Conservation (phyloP, 2,113 vertebrate genomes). For the Scortum barcoo region DNA sequence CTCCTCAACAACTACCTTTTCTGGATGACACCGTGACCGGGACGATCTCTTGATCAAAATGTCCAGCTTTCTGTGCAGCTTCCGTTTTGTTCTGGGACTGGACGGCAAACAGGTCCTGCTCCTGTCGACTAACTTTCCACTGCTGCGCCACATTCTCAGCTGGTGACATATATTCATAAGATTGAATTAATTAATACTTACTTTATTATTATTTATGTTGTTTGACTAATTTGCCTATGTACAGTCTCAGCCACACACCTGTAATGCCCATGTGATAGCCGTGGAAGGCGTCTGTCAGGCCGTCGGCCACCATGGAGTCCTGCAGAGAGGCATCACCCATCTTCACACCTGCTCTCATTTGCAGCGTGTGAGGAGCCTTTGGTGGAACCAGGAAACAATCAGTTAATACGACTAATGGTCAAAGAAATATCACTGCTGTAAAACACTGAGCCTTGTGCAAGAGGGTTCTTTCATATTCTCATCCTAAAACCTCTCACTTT, state of each 20-base stretch:
- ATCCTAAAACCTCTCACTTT: too few relatives aligned
- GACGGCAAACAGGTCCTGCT: constrained; percentile 91
- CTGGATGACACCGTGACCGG: constrained; percentile 90
- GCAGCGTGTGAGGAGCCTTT: constrained; percentile 92
- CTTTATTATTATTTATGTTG: too few relatives aligned
- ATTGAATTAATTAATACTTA: too few relatives aligned
- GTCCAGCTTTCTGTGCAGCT: constrained; percentile 91
- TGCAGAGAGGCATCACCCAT: constrained; percentile 89
- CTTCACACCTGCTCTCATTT: constrained; percentile 91
- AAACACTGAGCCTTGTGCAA: not conserved
- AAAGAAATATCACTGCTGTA: not conserved
- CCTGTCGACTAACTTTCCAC: constrained; percentile 90
- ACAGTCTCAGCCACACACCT: constrained; percentile 10
- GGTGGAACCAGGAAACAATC: constrained; percentile 1
- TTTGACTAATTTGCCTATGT: rapidly evolving
- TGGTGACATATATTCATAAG: constrained; percentile 52
- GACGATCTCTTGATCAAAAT: constrained; percentile 94
- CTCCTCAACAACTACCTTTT: constrained; percentile 84
- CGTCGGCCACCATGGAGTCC: constrained; percentile 91
- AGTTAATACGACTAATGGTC: not conserved
- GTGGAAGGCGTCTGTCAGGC: constrained; percentile 94
- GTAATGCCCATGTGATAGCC: constrained; percentile 96
- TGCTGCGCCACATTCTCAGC: constrained; percentile 97
- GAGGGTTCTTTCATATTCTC: too few relatives aligned
- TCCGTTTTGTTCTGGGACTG: constrained; percentile 92